Evolutionary conservation across 1,140 invertebrate genomes (phyloP).

Genomic region (Pseudomyrmex cubaensis): DNA sequence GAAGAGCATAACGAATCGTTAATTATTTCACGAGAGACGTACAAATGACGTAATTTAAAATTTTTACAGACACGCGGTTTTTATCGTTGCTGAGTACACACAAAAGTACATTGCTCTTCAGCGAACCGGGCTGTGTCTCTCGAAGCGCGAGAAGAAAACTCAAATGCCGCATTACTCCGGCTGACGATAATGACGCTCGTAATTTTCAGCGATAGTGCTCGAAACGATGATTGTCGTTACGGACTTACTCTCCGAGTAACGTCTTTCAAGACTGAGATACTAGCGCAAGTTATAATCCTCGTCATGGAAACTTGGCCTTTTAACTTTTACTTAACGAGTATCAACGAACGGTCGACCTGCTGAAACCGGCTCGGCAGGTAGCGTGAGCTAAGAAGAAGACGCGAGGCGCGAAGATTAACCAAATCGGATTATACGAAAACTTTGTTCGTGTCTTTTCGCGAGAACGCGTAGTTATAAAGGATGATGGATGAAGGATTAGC

Average conservation of each 20-base stretch:
- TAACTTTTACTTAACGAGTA: slow-evolving; percentile 4
- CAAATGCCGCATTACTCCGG: slow-evolving; percentile 57
- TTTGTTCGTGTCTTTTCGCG: neutral
- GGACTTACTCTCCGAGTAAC: slow-evolving; percentile 57
- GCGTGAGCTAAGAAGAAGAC: neutral
- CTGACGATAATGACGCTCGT: slow-evolving; percentile 77
- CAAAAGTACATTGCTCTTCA: neutral
- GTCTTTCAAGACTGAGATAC: slow-evolving; percentile 62
- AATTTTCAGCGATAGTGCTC: slow-evolving; percentile 74
- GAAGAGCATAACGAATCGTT: neutral
- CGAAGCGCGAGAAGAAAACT: slow-evolving; percentile 41
- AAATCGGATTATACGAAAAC: slow-evolving; percentile 18
- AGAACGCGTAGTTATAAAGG: neutral
- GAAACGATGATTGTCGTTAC: neutral
- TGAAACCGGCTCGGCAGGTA: neutral
- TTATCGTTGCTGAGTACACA: neutral
- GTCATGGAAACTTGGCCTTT: slow-evolving; percentile 59
- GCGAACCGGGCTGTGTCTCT: slow-evolving; percentile 37
- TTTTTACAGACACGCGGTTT: neutral
- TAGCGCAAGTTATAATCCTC: slow-evolving; percentile 70
- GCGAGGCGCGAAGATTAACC: neutral
- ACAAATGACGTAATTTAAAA: neutral
- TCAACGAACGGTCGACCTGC: slow-evolving; percentile 12
- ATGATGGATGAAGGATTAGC: neutral
- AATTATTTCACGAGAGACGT: neutral